These are phyloP conservation scores for Scopus umbretta DNA, from an alignment of 2,113 vertebrate species.

Conservation along the genomic window DNA sequence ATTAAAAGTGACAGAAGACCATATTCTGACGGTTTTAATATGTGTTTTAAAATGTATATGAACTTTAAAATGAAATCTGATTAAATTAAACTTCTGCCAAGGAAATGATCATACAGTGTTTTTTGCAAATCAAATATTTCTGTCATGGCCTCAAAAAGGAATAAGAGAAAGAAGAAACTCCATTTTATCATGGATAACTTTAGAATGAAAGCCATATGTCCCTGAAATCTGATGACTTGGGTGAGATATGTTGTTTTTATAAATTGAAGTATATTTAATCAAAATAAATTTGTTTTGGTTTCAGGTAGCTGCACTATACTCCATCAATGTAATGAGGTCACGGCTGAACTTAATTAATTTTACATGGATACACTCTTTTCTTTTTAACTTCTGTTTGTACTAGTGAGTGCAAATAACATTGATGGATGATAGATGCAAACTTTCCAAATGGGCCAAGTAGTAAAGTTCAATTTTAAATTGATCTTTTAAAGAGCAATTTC, in stretches of 20 bases:
- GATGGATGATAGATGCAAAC: not conserved
- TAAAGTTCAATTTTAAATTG: not conserved
- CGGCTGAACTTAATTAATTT: slow-evolving; percentile 54
- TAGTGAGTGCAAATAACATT: slow-evolving; percentile 20
- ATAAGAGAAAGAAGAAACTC: not conserved
- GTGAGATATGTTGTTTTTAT: not conserved
- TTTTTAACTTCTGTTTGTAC: slow-evolving; percentile 50
- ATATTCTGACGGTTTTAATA: not conserved
- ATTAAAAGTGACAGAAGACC: not conserved
- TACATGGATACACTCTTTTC: slow-evolving; percentile 52
- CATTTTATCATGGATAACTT: not conserved
- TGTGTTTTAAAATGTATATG: not conserved
- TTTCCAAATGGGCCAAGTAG: not conserved
- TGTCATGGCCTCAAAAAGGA: not conserved
- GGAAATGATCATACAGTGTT: not conserved
- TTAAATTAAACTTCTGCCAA: not conserved
- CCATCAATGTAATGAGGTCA: slow-evolving; percentile 62
- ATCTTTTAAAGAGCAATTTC: not conserved
- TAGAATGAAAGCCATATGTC: not conserved
- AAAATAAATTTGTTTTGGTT: slow-evolving; percentile 64
- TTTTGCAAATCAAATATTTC: not conserved
- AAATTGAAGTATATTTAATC: slow-evolving; percentile 19
- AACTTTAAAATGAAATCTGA: not conserved
- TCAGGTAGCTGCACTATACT: slow-evolving; percentile 16
- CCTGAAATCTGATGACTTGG: not conserved